These are phyloP conservation scores for Hydrocynus forskahlii DNA, from an alignment of 2,797 vertebrate species.

Conservation along the genomic window DNA sequence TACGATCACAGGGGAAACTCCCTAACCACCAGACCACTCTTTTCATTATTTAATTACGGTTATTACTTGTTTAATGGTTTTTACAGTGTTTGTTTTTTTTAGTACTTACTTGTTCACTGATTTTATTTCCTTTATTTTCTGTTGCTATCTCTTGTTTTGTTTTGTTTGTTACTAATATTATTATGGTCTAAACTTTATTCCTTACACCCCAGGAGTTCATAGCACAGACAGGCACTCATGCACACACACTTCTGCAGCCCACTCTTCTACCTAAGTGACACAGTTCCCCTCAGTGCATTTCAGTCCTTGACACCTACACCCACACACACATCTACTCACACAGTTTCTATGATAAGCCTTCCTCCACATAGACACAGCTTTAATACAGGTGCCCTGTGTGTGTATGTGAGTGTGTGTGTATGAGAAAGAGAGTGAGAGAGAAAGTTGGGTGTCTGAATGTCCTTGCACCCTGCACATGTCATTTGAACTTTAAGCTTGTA, in stretches of 20 bases:
- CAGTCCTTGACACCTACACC: constrained; percentile 36
- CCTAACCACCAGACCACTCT: too few relatives aligned
- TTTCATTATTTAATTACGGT: too few relatives aligned
- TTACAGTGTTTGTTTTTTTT: too few relatives aligned
- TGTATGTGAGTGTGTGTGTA: constrained; percentile 54
- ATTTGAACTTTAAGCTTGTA: constrained; percentile 75
- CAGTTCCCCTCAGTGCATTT: constrained; percentile 22
- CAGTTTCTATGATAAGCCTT: constrained; percentile 38
- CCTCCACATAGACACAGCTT: constrained; percentile 63
- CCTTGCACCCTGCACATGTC: constrained; percentile 52
- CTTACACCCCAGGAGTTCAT: too few relatives aligned
- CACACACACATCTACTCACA: constrained; percentile 16
- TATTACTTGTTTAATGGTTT: too few relatives aligned
- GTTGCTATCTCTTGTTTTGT: too few relatives aligned
- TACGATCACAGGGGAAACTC: too few relatives aligned
- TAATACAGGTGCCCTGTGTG: constrained; percentile 76
- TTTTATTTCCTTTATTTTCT: too few relatives aligned
- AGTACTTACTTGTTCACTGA: too few relatives aligned
- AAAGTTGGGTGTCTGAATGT: constrained; percentile 1
- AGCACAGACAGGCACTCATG: constrained; percentile 12
- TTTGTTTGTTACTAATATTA: too few relatives aligned
- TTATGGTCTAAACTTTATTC: too few relatives aligned
- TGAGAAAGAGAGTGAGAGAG: not conserved
- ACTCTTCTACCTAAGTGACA: constrained; percentile 24
- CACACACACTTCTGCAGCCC: not conserved